Percentiles rank a stretch among this genome's conserved stretches.
These are phyloP conservation scores for Tortricodes alternella DNA, from an alignment of 2,888 invertebrate genomes.

Conservation along the genomic window DNA sequence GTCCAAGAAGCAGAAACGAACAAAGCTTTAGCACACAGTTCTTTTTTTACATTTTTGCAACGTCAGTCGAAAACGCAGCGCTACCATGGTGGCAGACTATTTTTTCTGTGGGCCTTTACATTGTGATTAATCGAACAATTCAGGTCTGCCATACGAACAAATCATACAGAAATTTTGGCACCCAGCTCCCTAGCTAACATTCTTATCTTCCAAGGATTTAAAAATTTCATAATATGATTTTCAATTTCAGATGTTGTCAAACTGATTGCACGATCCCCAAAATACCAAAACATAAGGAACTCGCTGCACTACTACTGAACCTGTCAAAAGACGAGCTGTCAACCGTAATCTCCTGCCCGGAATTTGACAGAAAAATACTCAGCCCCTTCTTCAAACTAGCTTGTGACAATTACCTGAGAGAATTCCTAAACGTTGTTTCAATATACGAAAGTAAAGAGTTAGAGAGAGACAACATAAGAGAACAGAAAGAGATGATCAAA, in stretches of 20 bases:
- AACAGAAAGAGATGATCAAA: conserved; percentile 53
- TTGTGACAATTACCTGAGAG: conserved; percentile 72
- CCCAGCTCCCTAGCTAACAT: too few relatives aligned
- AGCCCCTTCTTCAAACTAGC: conserved; percentile 76
- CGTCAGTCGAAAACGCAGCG: too few relatives aligned
- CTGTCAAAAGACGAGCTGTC: conserved; percentile 64
- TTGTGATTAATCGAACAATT: too few relatives aligned
- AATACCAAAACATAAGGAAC: conserved; percentile 59
- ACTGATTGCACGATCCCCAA: conserved; percentile 53
- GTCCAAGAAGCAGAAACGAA: too few relatives aligned
- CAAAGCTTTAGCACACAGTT: too few relatives aligned
- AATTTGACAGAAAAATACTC: conserved; percentile 78
- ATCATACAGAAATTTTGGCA: too few relatives aligned
- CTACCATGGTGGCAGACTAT: too few relatives aligned
- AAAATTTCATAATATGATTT: too few relatives aligned
- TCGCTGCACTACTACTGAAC: conserved; percentile 60
- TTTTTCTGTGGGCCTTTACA: too few relatives aligned
- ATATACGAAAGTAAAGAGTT: conserved; percentile 63
- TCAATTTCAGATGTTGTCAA: conserved; percentile 67
- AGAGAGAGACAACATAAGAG: conserved; percentile 59
- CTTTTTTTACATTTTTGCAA: too few relatives aligned
- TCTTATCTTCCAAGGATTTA: too few relatives aligned
- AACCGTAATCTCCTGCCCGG: conserved; percentile 71
- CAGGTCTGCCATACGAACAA: too few relatives aligned
- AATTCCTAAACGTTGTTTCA: conserved; percentile 60